These are phyloP conservation scores for Myxocyprinus asiaticus DNA, from an alignment of 2,113 vertebrate species.

Conservation along the genomic window DNA sequence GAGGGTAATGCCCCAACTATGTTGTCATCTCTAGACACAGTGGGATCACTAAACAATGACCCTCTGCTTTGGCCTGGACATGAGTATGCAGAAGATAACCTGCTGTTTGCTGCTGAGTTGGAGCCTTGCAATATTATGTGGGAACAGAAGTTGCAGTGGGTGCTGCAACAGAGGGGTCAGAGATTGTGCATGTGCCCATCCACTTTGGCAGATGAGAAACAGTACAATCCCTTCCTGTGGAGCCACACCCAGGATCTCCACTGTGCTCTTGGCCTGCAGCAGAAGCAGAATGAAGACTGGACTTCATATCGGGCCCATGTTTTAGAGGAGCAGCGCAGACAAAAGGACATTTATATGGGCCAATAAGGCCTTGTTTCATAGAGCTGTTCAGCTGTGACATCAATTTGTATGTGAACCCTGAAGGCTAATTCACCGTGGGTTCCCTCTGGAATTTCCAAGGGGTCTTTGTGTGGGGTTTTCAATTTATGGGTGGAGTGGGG, in stretches of 20 bases:
- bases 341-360: slow-evolving; percentile 88
- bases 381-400: no score
- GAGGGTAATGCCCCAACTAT: slow-evolving; percentile 90
- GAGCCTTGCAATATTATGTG: slow-evolving; percentile 80
- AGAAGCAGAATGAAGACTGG: slow-evolving; percentile 72
- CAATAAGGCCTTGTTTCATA: slow-evolving; percentile 55
- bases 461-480: no score
- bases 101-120: slow-evolving; percentile 88
- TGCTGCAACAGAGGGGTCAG: slow-evolving; percentile 73
- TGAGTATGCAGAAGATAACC: slow-evolving; percentile 92
- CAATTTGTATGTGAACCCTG: no score
- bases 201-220: slow-evolving; percentile 88
- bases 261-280: slow-evolving; percentile 79
- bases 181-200: slow-evolving; percentile 89
- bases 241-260: slow-evolving; percentile 85
- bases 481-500: no score
- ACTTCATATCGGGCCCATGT: slow-evolving; percentile 84
- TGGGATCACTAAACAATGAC: slow-evolving; percentile 81
- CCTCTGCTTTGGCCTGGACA: slow-evolving; percentile 95
- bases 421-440: no score
- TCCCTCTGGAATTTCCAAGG: no score
- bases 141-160: slow-evolving; percentile 82
- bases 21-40: slow-evolving; percentile 89
- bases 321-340: slow-evolving; percentile 84
- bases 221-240: slow-evolving; percentile 93